phyloP scores from a whole-genome alignment of 2,797 vertebrate species.

The Anguilla marmorata region DNA sequence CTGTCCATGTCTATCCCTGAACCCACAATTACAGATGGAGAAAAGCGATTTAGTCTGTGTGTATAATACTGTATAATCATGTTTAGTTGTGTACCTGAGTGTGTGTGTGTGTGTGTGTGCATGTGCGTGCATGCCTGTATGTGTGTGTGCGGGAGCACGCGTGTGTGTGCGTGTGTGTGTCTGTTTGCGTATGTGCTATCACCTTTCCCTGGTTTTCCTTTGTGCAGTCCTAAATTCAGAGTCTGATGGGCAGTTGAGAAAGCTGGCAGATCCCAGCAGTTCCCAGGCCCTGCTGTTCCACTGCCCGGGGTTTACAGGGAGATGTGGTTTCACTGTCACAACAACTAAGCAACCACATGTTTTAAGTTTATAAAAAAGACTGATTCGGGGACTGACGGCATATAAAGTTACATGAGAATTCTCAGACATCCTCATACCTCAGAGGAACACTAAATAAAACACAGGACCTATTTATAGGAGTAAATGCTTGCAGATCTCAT shows the following conservation, averaged over 20 bases:
- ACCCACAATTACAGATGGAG: neutral
- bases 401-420: constrained; percentile 23
- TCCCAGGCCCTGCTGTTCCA: constrained; percentile 66
- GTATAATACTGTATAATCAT: neutral
- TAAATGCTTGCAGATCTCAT: constrained; percentile 22
- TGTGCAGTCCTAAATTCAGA: constrained; percentile 30
- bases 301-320: constrained; percentile 48
- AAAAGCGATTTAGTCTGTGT: neutral
- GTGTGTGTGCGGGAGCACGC: neutral
- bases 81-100: neutral
- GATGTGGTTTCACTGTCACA: constrained; percentile 60
- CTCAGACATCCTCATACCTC: constrained; percentile 37
- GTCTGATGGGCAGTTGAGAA: constrained; percentile 40
- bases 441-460: constrained; percentile 47
- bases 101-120: neutral
- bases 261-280: constrained; percentile 46
- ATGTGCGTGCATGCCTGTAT: neutral
- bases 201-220: constrained; percentile 41
- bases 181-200: neutral
- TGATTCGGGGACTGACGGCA: neutral
- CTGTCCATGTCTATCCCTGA: neutral
- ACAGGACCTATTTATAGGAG: constrained; percentile 43
- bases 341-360: constrained; percentile 51
- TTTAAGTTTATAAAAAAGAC: constrained; percentile 18
- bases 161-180: neutral